Evolutionary conservation across 2,113 vertebrate species (phyloP).

Genomic region (Carassius auratus): DNA sequence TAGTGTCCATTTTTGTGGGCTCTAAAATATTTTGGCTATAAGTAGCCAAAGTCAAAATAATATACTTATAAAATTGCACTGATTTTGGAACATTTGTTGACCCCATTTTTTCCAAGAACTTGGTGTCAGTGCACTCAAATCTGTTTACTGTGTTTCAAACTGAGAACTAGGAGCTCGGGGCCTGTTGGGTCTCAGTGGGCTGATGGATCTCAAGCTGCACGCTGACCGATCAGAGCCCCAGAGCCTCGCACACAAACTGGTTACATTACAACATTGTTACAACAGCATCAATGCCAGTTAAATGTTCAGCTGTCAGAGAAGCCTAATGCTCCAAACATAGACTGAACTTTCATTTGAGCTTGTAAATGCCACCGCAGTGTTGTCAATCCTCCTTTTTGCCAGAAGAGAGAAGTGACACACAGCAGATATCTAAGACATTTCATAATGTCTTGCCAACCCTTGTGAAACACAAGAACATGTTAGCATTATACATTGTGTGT

Average conservation of each 20-base stretch:
- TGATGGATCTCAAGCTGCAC: background rate
- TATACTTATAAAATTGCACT: background rate
- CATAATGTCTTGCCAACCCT: background rate
- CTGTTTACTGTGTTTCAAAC: background rate
- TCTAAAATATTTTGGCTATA: background rate
- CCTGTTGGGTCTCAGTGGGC: background rate
- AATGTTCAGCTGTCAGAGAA: constrained; percentile 16
- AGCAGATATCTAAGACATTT: background rate
- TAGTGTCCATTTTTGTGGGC: background rate
- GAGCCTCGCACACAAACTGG: background rate
- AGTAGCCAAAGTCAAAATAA: background rate
- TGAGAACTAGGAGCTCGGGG: background rate
- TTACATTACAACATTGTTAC: background rate
- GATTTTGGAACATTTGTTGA: constrained; percentile 3
- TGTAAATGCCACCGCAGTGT: background rate
- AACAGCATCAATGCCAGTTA: background rate
- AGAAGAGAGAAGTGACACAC: background rate
- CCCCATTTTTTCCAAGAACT: background rate
- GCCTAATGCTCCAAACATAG: constrained; percentile 9
- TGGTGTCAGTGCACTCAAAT: background rate
- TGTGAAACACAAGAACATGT: background rate
- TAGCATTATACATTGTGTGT: background rate
- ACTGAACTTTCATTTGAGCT: constrained; percentile 10
- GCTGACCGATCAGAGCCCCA: background rate
- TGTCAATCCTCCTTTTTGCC: background rate